These are phyloP conservation scores for Elysia chlorotica DNA, from an alignment of 1,140 invertebrate species.

Conservation along the genomic window DNA sequence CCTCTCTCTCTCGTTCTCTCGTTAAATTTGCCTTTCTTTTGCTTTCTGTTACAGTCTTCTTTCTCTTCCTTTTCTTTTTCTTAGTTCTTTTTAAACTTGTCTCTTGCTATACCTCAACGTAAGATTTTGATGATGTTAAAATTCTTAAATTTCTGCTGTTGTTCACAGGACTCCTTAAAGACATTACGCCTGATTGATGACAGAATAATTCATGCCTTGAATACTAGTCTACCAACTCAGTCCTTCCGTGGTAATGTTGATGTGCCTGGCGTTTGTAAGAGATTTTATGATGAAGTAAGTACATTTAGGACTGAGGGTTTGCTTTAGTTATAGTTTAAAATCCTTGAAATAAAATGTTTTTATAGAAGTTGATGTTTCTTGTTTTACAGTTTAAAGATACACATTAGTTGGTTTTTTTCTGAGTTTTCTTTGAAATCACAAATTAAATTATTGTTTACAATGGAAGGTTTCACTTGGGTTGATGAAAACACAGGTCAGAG, in stretches of 20 bases:
- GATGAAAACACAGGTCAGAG: too few relatives aligned
- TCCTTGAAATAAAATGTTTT: background rate
- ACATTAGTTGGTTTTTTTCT: too few relatives aligned
- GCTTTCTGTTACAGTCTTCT: background rate
- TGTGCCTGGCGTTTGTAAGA: conserved; percentile 73
- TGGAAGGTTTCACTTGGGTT: too few relatives aligned
- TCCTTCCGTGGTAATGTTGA: conserved; percentile 80
- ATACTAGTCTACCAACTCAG: conserved; percentile 83
- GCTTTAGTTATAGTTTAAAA: too few relatives aligned
- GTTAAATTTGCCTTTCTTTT: background rate
- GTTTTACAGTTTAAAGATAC: too few relatives aligned
- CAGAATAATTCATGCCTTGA: conserved; percentile 86
- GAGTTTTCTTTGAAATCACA: too few relatives aligned
- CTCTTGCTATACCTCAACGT: too few relatives aligned
- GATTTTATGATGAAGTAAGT: conserved; percentile 77
- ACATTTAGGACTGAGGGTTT: background rate
- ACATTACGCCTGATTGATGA: conserved; percentile 86
- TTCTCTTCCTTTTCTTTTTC: background rate
- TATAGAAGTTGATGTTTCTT: background rate
- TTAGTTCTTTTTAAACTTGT: too few relatives aligned
- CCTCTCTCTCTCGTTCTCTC: background rate
- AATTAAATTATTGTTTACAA: too few relatives aligned
- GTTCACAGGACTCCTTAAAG: conserved; percentile 79
- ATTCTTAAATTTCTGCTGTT: conserved; percentile 17
- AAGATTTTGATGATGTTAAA: too few relatives aligned